A percentile compares a stretch with the other conserved stretches of the same genome.
phyloP scores from a whole-genome alignment of 2,113 vertebrate genomes.

The Mola mola region DNA sequence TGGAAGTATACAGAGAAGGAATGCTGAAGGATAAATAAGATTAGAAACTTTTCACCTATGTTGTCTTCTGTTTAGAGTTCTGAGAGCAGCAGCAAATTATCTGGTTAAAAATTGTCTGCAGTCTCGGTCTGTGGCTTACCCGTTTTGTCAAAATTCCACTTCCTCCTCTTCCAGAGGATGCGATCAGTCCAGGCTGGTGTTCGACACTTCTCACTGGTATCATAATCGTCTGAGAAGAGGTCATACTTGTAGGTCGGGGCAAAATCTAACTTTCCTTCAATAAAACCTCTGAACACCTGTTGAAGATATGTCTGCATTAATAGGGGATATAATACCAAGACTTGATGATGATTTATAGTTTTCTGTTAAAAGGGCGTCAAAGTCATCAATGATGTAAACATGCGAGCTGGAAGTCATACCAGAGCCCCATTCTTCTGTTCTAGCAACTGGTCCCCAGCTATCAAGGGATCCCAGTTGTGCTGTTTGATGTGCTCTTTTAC shows the following conservation, averaged over 20 bases:
- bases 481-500: constrained; percentile 95
- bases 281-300: constrained; percentile 93
- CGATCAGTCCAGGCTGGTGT: constrained; percentile 98
- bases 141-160: constrained; percentile 96
- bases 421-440: constrained; percentile 93
- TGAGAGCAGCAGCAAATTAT: not conserved
- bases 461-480: constrained; percentile 93
- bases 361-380: not conserved
- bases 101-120: not conserved
- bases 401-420: constrained; percentile 72
- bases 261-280: constrained; percentile 95
- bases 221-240: constrained; percentile 98
- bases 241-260: constrained; percentile 98
- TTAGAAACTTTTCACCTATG: too few relatives aligned
- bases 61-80: too few relatives aligned
- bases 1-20: too few relatives aligned
- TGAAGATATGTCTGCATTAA: not conserved
- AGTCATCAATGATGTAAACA: not conserved
- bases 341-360: not conserved
- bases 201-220: constrained; percentile 98
- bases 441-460: constrained; percentile 92
- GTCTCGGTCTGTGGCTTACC: constrained; percentile 77
- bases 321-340: not conserved
- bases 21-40: too few relatives aligned
- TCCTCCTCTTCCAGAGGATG: constrained; percentile 95